A percentile compares a stretch with the other conserved stretches of the same genome.
Conservation (phyloP, 2,797 vertebrate species). For the Anolis apletophallus region DNA sequence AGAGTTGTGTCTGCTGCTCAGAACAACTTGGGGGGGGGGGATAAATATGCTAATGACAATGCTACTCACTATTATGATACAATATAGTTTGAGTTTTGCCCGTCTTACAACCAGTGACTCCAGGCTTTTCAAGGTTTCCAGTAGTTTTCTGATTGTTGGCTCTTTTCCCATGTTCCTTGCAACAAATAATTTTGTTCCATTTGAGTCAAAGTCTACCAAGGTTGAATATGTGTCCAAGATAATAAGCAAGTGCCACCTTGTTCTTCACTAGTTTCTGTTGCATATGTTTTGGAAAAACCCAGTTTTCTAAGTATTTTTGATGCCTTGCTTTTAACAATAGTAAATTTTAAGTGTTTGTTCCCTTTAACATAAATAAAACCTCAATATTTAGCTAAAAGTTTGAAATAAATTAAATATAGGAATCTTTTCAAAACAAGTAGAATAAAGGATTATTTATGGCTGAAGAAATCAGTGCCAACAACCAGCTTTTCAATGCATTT, state of each 20-base stretch:
- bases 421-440: constrained; percentile 32
- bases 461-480: constrained; percentile 15
- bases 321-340: neutral
- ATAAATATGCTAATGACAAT: neutral
- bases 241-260: neutral
- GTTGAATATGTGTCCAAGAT: neutral
- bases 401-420: constrained; percentile 33
- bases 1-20: neutral
- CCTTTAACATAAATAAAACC: neutral
- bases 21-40: neutral
- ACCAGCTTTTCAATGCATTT: neutral
- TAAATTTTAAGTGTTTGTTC: neutral
- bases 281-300: too few species aligned
- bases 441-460: constrained; percentile 19
- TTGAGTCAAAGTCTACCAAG: neutral
- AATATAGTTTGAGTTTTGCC: neutral
- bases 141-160: neutral
- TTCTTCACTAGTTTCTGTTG: too few species aligned
- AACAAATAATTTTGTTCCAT: neutral
- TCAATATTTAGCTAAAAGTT: constrained; percentile 6
- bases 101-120: neutral
- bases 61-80: neutral
- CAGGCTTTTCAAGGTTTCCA: neutral
- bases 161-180: neutral
- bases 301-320: neutral